Evolutionary conservation across 2,888 invertebrate species (phyloP).

Genomic region (Halocaridina rubra): DNA sequence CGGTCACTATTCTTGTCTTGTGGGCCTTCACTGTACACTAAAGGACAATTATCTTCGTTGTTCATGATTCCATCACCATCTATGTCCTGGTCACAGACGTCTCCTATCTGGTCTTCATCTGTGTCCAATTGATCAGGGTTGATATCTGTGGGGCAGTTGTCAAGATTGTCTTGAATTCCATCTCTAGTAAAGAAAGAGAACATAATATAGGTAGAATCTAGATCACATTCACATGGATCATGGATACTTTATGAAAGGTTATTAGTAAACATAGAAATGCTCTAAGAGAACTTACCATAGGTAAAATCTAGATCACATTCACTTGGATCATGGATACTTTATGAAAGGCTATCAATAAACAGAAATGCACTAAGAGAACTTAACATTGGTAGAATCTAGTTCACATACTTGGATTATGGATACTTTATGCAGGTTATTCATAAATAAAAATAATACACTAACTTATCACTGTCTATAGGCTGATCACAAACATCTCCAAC

Average conservation of each 20-base stretch:
- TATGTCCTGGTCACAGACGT: slow-evolving; percentile 88
- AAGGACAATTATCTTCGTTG: slow-evolving; percentile 88
- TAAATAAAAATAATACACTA: not conserved
- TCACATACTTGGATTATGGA: no score
- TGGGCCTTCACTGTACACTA: slow-evolving; percentile 87
- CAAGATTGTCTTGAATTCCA: slow-evolving; percentile 87
- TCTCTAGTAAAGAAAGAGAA: slow-evolving; percentile 79
- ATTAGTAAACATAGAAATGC: not conserved
- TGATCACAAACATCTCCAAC: not conserved
- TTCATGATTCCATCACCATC: slow-evolving; percentile 89
- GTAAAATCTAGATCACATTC: no score
- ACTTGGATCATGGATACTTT: no score
- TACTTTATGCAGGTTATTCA: not conserved
- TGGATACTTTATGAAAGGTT: not conserved
- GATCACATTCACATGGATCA: no score
- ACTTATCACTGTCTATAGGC: not conserved
- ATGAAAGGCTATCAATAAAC: not conserved
- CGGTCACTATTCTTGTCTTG: slow-evolving; percentile 86
- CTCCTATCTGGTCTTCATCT: slow-evolving; percentile 80
- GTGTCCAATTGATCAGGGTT: slow-evolving; percentile 72
- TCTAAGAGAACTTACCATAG: not conserved
- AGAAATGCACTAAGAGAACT: not conserved
- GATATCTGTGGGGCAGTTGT: slow-evolving; percentile 72
- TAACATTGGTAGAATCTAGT: no score
- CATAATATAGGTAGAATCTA: not conserved